Evolutionary conservation across 2,113 vertebrate species (phyloP), one percentile per base, ranked within the genome.

Genomic region (Atlantisia rogersi): DNA sequence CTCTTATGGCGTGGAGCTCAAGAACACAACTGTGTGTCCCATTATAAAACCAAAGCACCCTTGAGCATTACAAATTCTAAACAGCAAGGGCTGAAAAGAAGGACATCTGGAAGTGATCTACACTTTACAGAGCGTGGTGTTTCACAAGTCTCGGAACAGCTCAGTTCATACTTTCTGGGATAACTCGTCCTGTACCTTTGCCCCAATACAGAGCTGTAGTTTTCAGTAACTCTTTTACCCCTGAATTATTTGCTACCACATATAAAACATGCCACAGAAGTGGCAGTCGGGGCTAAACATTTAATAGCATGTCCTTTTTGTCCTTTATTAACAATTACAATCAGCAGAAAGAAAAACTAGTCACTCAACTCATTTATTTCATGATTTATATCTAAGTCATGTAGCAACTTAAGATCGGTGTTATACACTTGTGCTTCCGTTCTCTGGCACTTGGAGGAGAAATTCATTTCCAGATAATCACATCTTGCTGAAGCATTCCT

Each of bases 401-500:
- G 80, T 92, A 97, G 95, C 86, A 98, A 97, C 67, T 96, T 86
- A 95, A 96, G 86, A 94, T 81, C 46, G 96, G 92, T 94, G 90
- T 96, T 94, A 94, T 44, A 96, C 93, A 92, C 94, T 98, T 98
- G 98, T 98, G 98, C 98, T 98, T 98, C 97, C 96, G 0, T 96
- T 97, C 93, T 94, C 97, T 97, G 97, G 97, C 94, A 97, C 97
- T 97, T 98, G 95, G 97, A 97, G 94, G 95, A 97, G 64, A 91
- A 96, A 96, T 86, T 94, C 46, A 68, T 89, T 96, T 97, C 96
- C 92, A 81, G 67, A 79, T n/a, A 77, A 88, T 99, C 95, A 99
- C 99, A 99, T 99, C 98, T 99, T 99, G 91, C 98, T 98, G 97
- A 99, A 99, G 97, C 99, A 99, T 88, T 99, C 99, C 95, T 99